Conservation (phyloP, 2,113 vertebrate species). For the Equus quagga region DNA sequence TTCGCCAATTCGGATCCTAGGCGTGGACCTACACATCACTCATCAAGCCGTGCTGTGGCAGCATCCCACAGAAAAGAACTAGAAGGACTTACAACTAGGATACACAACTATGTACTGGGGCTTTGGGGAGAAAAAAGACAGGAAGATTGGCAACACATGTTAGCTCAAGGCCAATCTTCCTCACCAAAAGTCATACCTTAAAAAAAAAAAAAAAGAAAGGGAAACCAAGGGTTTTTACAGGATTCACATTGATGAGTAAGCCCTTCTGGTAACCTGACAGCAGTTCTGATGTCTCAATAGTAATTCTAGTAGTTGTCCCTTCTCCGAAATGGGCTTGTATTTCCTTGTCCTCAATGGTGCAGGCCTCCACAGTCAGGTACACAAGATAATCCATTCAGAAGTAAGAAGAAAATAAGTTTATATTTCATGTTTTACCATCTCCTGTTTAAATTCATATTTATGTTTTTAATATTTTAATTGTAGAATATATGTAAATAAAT, state of each 20-base stretch:
- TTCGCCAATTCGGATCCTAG: no score
- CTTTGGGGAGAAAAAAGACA: no score
- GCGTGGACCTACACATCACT: no score
- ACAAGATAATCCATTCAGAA: background rate
- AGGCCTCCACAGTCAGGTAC: background rate
- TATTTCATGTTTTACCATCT: background rate
- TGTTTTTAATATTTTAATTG: background rate
- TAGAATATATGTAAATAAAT: background rate
- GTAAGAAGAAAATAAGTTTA: background rate
- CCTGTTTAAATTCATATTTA: background rate
- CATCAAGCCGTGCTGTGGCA: no score
- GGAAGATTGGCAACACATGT: no score
- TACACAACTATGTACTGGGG: no score
- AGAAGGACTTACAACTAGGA: no score
- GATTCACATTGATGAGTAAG: background rate
- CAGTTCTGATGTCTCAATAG: background rate
- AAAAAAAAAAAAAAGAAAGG: background rate
- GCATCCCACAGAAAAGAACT: no score
- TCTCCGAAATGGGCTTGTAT: background rate
- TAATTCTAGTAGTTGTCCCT: background rate
- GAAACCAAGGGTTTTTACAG: background rate
- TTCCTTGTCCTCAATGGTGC: background rate
- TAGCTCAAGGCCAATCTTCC: no score
- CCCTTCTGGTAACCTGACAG: background rate
- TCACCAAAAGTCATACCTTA: no score